A percentile compares a stretch with the other conserved stretches of the same genome.
phyloP scores from a whole-genome alignment of 2,797 vertebrate genomes.

The Hydrophis major region DNA sequence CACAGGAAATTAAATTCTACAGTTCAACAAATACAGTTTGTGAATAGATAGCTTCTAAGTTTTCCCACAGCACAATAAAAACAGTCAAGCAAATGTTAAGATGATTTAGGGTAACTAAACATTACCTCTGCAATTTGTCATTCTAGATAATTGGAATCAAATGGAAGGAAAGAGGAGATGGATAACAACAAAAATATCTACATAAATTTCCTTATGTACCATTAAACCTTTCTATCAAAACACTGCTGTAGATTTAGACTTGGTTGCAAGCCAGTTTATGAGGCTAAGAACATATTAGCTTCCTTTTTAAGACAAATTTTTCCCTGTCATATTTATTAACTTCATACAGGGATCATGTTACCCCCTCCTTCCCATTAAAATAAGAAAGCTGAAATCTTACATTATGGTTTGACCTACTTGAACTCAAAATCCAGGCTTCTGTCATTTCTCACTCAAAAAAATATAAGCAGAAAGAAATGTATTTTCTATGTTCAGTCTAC shows the following conservation, averaged over 20 bases:
- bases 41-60: slow-evolving; percentile 64
- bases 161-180: slow-evolving; percentile 44
- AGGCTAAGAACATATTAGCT: neutral
- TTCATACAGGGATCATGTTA: neutral
- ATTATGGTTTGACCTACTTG: neutral
- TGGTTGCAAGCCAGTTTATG: neutral
- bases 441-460: neutral
- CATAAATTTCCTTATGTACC: neutral
- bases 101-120: neutral
- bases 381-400: neutral
- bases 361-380: neutral
- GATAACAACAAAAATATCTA: slow-evolving; percentile 34
- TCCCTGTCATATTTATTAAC: neutral
- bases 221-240: neutral
- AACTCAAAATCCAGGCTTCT: neutral
- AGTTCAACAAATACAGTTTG: slow-evolving; percentile 68
- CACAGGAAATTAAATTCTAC: slow-evolving; percentile 69
- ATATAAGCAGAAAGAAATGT: neutral
- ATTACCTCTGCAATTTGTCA: slow-evolving; percentile 2
- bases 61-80: slow-evolving; percentile 67
- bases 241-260: neutral
- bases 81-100: slow-evolving; percentile 68
- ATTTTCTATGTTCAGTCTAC: neutral
- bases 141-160: slow-evolving; percentile 37
- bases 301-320: slow-evolving; percentile 10